Conservation (phyloP, 2,113 vertebrate genomes). For the Ochotona curzoniae region DNA sequence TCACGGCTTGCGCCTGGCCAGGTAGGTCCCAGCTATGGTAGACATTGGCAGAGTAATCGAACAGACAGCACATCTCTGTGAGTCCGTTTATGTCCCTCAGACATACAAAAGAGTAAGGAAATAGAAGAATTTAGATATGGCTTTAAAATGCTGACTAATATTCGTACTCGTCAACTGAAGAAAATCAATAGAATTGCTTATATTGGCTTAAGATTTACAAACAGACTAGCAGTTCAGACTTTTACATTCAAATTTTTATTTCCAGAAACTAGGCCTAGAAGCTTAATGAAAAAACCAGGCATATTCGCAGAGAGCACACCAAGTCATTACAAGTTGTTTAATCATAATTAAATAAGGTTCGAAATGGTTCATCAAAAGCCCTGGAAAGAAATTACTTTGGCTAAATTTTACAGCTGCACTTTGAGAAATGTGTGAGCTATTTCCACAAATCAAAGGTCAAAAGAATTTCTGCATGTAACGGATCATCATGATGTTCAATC, state of each 20-base stretch:
- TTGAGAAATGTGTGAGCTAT: not conserved
- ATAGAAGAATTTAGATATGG: not conserved
- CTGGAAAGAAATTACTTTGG: constrained; percentile 17
- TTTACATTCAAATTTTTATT: not conserved
- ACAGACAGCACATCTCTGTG: too few relatives aligned
- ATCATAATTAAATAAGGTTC: constrained; percentile 15
- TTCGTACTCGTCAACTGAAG: not conserved
- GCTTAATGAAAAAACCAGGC: not conserved
- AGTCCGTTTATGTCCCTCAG: too few relatives aligned
- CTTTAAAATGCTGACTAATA: not conserved
- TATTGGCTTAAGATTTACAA: not conserved
- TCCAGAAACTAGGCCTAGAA: constrained; percentile 37
- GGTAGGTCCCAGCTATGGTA: too few relatives aligned
- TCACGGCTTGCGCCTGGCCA: too few relatives aligned
- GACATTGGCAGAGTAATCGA: too few relatives aligned
- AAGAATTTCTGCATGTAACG: not conserved
- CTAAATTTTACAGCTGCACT: not conserved
- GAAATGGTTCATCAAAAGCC: not conserved
- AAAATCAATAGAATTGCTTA: not conserved
- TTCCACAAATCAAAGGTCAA: constrained; percentile 37
- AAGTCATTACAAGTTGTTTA: constrained; percentile 11
- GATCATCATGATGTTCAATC: not conserved
- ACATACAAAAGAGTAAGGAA: too few relatives aligned
- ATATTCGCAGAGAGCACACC: not conserved
- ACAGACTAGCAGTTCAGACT: not conserved